phyloP scores from a whole-genome alignment of 2,888 invertebrate species.

The Tenthredo notha region DNA sequence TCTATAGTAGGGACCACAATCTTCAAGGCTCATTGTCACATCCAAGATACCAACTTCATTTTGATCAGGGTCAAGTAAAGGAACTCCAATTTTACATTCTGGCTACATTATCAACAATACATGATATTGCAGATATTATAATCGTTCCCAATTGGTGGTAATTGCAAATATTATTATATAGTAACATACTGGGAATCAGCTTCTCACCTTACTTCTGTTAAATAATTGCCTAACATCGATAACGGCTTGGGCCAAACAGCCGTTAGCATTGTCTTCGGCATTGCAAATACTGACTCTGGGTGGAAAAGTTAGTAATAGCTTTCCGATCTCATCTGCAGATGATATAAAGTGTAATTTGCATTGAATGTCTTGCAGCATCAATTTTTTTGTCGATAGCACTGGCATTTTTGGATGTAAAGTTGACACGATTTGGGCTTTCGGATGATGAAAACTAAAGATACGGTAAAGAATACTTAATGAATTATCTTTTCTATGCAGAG shows the following conservation, averaged over 20 bases:
- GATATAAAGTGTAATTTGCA: conserved; percentile 75
- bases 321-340: conserved; percentile 69
- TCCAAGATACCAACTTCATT: conserved; percentile 68
- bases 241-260: conserved; percentile 65
- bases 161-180: not conserved
- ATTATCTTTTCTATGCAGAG: conserved; percentile 5
- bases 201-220: conserved; percentile 65
- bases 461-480: conserved; percentile 30
- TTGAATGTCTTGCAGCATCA: conserved; percentile 69
- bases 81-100: conserved; percentile 67
- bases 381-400: conserved; percentile 63
- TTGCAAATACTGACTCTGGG: conserved; percentile 74
- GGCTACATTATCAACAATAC: conserved; percentile 59
- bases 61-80: conserved; percentile 66
- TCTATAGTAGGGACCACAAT: conserved; percentile 71
- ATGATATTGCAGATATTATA: conserved; percentile 31
- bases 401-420: conserved; percentile 65
- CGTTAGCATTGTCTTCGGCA: conserved; percentile 61
- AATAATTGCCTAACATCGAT: conserved; percentile 70
- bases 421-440: conserved; percentile 72
- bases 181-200: not conserved
- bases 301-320: conserved; percentile 70
- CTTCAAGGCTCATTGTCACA: conserved; percentile 69
- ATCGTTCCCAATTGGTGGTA: not conserved
- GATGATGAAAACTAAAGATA: conserved; percentile 73